A percentile compares a stretch with the other conserved stretches of the same genome.
Evolutionary conservation across 2,797 vertebrate species (phyloP).

Genomic region (Taenioides sp.): DNA sequence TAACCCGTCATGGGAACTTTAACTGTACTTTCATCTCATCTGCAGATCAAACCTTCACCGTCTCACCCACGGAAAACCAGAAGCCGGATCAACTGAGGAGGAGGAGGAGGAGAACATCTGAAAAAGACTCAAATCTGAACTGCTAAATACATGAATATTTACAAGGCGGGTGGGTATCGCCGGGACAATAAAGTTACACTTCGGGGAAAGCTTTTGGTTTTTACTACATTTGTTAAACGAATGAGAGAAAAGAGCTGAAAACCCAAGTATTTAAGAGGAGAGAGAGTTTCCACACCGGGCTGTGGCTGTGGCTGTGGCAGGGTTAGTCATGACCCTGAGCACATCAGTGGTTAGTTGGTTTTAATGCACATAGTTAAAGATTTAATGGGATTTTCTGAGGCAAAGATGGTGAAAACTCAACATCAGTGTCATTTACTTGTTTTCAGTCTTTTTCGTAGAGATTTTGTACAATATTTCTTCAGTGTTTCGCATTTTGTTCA

Average conservation of each 20-base stretch:
- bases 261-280: conserved; percentile 75
- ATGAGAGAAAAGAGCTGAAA: conserved; percentile 63
- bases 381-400: not conserved
- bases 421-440: not conserved
- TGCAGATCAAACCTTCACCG: too few species aligned
- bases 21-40: too few species aligned
- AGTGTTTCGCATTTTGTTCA: too few species aligned
- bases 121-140: too few species aligned
- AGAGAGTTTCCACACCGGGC: conserved; percentile 77
- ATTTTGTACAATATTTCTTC: too few species aligned
- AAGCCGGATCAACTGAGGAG: too few species aligned
- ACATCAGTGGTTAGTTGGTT: conserved; percentile 55
- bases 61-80: too few species aligned
- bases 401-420: conserved; percentile 6
- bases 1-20: too few species aligned
- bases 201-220: conserved; percentile 79
- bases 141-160: conserved; percentile 36
- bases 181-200: conserved; percentile 76
- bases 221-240: conserved; percentile 73
- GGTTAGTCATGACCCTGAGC: conserved; percentile 60
- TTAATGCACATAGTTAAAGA: conserved; percentile 22
- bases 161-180: conserved; percentile 63
- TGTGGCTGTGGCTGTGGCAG: conserved; percentile 72
- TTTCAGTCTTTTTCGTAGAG: too few species aligned
- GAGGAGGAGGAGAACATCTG: too few species aligned